A percentile compares a stretch with the other conserved stretches of the same genome.
Conservation (phyloP, 2,888 invertebrate species). For the Protophormia terraenovae region DNA sequence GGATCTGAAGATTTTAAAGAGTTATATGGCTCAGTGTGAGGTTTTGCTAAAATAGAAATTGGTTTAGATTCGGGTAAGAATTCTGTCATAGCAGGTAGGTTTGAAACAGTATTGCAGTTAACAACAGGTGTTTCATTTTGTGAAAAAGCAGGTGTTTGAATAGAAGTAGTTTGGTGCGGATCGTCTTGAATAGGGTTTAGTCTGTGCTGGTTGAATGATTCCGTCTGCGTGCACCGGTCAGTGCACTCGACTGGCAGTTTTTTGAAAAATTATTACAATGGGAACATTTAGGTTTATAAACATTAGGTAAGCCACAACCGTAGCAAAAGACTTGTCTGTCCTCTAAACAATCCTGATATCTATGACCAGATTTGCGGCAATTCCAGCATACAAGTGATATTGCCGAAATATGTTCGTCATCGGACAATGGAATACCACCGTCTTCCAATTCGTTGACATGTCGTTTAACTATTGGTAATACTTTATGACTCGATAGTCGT, state of each 20-base stretch:
- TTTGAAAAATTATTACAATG: slow-evolving; percentile 1
- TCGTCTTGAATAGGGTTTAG: too few relatives aligned
- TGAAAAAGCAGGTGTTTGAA: background rate
- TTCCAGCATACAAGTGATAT: slow-evolving; percentile 18
- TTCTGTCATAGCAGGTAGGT: too few relatives aligned
- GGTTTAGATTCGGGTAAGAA: too few relatives aligned
- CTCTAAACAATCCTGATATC: slow-evolving; percentile 19
- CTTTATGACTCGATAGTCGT: background rate
- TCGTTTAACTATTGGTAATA: background rate
- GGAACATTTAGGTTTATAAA: slow-evolving; percentile 6
- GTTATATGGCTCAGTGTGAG: background rate
- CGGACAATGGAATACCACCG: background rate
- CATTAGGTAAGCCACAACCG: background rate
- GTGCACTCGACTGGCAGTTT: background rate
- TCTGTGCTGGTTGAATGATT: background rate
- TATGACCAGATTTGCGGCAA: background rate
- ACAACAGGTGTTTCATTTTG: too few relatives aligned
- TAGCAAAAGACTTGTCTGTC: slow-evolving; percentile 12
- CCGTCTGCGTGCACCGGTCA: background rate
- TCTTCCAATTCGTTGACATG: background rate
- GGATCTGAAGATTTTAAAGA: background rate
- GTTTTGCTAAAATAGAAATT: too few relatives aligned
- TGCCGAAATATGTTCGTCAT: background rate
- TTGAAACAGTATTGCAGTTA: too few relatives aligned
- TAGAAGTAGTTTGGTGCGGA: too few relatives aligned